A percentile compares a stretch with the other conserved stretches of the same genome.
Conservation (phyloP, 2,888 invertebrate species). For the Pseudolycoriella hygida region DNA sequence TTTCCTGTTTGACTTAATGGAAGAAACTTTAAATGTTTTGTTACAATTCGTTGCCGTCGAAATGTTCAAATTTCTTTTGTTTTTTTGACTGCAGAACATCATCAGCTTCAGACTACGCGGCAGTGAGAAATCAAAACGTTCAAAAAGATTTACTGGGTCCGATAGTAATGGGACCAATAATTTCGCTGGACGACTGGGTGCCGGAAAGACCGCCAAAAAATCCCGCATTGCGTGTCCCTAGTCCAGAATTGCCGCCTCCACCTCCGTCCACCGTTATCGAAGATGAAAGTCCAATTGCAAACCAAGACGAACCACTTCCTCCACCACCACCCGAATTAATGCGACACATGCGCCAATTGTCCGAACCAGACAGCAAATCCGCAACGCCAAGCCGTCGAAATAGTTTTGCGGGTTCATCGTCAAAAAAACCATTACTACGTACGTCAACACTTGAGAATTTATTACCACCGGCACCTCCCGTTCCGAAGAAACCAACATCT, state of each 20-base stretch:
- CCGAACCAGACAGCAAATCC: slow-evolving; percentile 16
- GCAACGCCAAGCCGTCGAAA: slow-evolving; percentile 26
- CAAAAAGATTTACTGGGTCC: slow-evolving; percentile 36
- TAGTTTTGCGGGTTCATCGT: slow-evolving; percentile 27
- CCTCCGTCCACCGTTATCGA: slow-evolving; percentile 19
- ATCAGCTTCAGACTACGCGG: slow-evolving; percentile 48
- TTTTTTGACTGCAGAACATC: slow-evolving; percentile 32
- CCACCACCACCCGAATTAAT: slow-evolving; percentile 24
- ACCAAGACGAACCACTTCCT: slow-evolving; percentile 23
- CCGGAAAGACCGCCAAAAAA: slow-evolving; percentile 65
- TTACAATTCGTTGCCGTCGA: too few relatives aligned
- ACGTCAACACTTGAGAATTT: slow-evolving; percentile 12
- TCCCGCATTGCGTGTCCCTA: slow-evolving; percentile 37
- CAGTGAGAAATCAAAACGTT: slow-evolving; percentile 24
- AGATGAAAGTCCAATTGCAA: slow-evolving; percentile 14
- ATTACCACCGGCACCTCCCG: slow-evolving; percentile 15
- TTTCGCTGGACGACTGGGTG: slow-evolving; percentile 48
- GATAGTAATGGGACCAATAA: slow-evolving; percentile 41
- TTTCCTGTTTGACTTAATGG: too few relatives aligned
- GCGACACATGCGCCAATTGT: slow-evolving; percentile 13
- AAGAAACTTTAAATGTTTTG: too few relatives aligned
- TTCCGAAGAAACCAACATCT: slow-evolving; percentile 22
- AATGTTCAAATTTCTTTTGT: too few relatives aligned
- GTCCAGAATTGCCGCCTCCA: slow-evolving; percentile 29
- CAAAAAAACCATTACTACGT: slow-evolving; percentile 17